Base-by-base conservation (phyloP, 2,113 vertebrate species). In the Ciconia maguari region DNA sequence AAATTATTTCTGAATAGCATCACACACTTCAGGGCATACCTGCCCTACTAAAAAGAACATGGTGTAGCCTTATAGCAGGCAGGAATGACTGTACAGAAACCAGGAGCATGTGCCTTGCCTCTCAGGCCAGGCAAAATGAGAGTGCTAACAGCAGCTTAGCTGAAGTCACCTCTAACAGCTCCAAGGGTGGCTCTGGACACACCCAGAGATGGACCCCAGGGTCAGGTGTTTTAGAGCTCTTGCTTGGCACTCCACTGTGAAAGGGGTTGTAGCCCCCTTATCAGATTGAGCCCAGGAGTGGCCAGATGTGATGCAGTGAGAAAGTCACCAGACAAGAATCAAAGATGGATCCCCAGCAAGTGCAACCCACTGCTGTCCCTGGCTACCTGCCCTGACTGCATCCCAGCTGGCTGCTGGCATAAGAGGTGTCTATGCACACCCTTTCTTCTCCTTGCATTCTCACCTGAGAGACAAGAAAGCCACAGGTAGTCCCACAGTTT, bases 61-160 rank as follows among this genome's bases (percentile, higher is more conserved):
- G 0, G 16, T 57, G 5, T 21, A 83, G 41, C 19, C 27, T 87
- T 36, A 3, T 7, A 41, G 9, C 27, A 29, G 22, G 17, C 16
- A 55, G 44, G 34, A 90, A 42, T 7, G 22, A 51, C 21, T 10
- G 9, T 36, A 14, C 1, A 1, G 25, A 79, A 82, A 29, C 7
- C 58, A 74, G 36, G 10, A 83, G 9, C 44, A 30, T 0, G 0
- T 34, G 4, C 5, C 42, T 49, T 24, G 15, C 22, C 36, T 46
- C 60, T 82, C 18, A 75, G 74, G 29, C 41, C 74, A 60, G 30
- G 34, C 12, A 82, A 57, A 65, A 21, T 2, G 19, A 36, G 51
- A 20, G 7, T 36, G 36, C 36, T 36, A 36, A 36, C 36, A 36
- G 36, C 36, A 36, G 36, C 36, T 36, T 36, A 36, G 36, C 36